Conservation (phyloP, 2,797 vertebrate species). For the Microctenopoma stevenorrisi region DNA sequence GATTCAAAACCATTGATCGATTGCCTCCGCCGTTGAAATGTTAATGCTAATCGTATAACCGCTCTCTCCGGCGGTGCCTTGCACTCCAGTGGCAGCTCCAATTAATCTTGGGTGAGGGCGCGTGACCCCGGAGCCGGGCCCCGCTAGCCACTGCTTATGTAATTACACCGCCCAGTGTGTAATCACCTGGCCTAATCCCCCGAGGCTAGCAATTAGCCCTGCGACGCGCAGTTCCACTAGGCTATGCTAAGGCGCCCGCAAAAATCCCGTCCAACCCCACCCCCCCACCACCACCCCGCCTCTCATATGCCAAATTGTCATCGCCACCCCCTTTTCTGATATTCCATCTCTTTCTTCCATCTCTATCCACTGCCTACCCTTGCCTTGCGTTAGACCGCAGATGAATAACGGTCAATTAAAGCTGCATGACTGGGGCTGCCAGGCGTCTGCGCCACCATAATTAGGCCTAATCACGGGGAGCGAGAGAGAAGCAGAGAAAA, state of each 20-base stretch:
- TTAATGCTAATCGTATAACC: slow-evolving; percentile 97
- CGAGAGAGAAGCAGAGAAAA: slow-evolving; percentile 40
- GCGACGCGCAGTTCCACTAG: slow-evolving; percentile 81
- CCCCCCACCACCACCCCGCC: slow-evolving; percentile 59
- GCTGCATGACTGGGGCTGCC: slow-evolving; percentile 91
- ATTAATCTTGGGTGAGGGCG: slow-evolving; percentile 96
- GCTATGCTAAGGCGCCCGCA: slow-evolving; percentile 79
- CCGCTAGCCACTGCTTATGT: slow-evolving; percentile 95
- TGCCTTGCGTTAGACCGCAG: slow-evolving; percentile 84
- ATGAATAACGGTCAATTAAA: slow-evolving; percentile 98
- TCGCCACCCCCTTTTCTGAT: slow-evolving; percentile 40
- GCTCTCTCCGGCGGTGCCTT: slow-evolving; percentile 90
- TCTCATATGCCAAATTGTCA: slow-evolving; percentile 63
- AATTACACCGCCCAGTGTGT: slow-evolving; percentile 98
- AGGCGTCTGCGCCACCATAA: slow-evolving; percentile 94
- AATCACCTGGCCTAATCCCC: slow-evolving; percentile 98
- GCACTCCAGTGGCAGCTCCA: slow-evolving; percentile 94
- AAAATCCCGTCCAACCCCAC: slow-evolving; percentile 78
- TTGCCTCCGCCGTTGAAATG: slow-evolving; percentile 90
- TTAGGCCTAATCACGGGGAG: slow-evolving; percentile 96
- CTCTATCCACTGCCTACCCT: slow-evolving; percentile 63
- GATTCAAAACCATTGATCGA: slow-evolving; percentile 86
- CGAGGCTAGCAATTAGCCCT: slow-evolving; percentile 93
- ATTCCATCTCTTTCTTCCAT: slow-evolving; percentile 60
- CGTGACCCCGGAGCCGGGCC: slow-evolving; percentile 92